Base-by-base conservation (phyloP, 2,888 invertebrate genomes). In the Pristionchus arcanus region DNA sequence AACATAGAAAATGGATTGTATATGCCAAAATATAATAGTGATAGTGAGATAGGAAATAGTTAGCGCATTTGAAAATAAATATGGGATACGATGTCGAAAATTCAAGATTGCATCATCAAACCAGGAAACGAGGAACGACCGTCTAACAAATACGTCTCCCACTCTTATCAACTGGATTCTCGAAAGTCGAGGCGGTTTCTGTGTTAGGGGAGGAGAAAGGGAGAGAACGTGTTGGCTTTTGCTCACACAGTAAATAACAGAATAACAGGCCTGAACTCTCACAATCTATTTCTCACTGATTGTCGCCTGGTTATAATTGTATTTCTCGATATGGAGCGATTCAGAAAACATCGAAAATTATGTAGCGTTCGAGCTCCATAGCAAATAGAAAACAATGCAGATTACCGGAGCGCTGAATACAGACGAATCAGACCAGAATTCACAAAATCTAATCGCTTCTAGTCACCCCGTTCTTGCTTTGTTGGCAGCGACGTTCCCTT, bases 171-270 rank as follows among this genome's bases (percentile, higher is more conserved):
- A 74, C 37, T 74, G 74, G 74, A 37, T 74, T 74, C 37, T 21
- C 15, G 37, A 74, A 74, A 74, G 74, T 74, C 74, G 74, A 37
- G 34, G 74, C 74, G 74, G 74, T 37, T 74, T 74, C 37, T 37
- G 37, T 15, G 42, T 49, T 49, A 49, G 42, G 42, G 42, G 42
- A 49, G 31, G 37, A 37, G 21, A 81, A 53, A 81, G 53, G 28
- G 53, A 77, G 37, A 77, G 81, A 49, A 74, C 28, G 34, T 19
- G 11, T 1, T 34, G 81, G 74, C 49, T 28, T n/a, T 49, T 21
- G 9, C 21, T 15, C 77, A 77, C 77, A 81, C 81, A 81, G 81
- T 81, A 81, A 81, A 81, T 81, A 81, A 81, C 81, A 81, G 74
- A 19, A 71, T 49, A 49, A 71, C 77, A 77, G 37, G 49, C 53